Conservation (phyloP, 2,888 invertebrate genomes). For the Rhagonycha fulva region DNA sequence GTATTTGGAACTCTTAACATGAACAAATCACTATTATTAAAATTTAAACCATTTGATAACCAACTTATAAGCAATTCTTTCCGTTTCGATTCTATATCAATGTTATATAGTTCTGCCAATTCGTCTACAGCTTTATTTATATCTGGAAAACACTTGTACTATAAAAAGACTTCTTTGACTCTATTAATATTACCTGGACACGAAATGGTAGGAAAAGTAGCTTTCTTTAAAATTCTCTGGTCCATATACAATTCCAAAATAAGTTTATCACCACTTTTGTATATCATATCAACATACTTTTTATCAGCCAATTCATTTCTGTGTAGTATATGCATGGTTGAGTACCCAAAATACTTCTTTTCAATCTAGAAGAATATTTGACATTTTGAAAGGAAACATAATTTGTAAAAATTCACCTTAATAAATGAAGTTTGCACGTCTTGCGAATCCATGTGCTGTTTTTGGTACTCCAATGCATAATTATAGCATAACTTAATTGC, state of each 20-base stretch:
- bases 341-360: conserved; percentile 55
- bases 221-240: conserved; percentile 54
- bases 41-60: conserved; percentile 39
- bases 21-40: conserved; percentile 7
- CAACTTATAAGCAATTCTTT: conserved; percentile 52
- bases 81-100: conserved; percentile 51
- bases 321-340: conserved; percentile 57
- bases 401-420: conserved; percentile 31
- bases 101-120: conserved; percentile 52
- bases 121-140: conserved; percentile 57
- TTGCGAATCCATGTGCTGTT: conserved; percentile 29
- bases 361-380: conserved; percentile 49
- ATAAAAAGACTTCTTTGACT: neutral
- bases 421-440: conserved; percentile 40
- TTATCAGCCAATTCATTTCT: conserved; percentile 52
- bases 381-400: neutral
- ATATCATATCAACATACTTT: conserved; percentile 53
- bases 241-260: conserved; percentile 57
- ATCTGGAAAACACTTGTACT: conserved; percentile 42
- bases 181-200: conserved; percentile 46
- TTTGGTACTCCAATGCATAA: conserved; percentile 53
- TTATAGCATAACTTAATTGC: conserved; percentile 56
- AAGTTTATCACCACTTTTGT: conserved; percentile 50
- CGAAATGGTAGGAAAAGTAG: conserved; percentile 42
- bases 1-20: conserved; percentile 12